Base-by-base conservation (phyloP, 2,113 vertebrate species). In the Artemisiospiza belli region DNA sequence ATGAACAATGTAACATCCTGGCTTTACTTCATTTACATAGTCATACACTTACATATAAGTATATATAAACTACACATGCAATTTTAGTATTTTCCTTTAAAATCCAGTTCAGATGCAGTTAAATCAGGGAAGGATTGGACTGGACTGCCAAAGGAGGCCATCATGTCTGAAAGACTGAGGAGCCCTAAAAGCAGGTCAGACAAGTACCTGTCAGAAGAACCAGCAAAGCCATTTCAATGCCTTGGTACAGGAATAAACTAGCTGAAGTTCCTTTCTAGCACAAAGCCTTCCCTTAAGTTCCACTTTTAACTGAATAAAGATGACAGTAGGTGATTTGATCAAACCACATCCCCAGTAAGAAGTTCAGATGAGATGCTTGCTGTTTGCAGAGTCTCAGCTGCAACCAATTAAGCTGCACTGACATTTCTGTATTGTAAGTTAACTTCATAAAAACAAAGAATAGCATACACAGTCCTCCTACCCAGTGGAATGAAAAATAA, bases 361-460 rank as follows among this genome's bases (percentile, higher is more conserved):
- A 79, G 69, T 92, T 79, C 81, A 92, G 88, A 92, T n/a, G 93
- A 82, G 52, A 93, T 20, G 27, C 55, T 77, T 88, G 72, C 78
- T 90, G 67, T 55, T 94, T 88, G 78, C 61, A 75, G 49, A 86
- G 83, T 63, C 61, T 96, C 94, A 92, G 85, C 96, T 96, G 94
- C 83, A 96, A 90, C 57, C 73, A 96, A 89, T 97, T 94, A 96
- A 75, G 25, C 54, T 30, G 61, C 68, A 75, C 52, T 84, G 92
- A 94, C 94, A 93, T 95, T 94, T 92, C 79, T 93, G 69, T 64
- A 93, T 30, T 89, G 43, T 37, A 79, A 92, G 86, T 78, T 89
- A 94, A 92, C 80, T 96, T 94, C 69, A 68, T 27, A 89, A 87
- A 93, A 96, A 87, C 88, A 96, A 94, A 93, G 83, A 86, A 67